Evolutionary conservation across 1,140 invertebrate species (phyloP).

Genomic region (Cyrtorhinus lividipennis): DNA sequence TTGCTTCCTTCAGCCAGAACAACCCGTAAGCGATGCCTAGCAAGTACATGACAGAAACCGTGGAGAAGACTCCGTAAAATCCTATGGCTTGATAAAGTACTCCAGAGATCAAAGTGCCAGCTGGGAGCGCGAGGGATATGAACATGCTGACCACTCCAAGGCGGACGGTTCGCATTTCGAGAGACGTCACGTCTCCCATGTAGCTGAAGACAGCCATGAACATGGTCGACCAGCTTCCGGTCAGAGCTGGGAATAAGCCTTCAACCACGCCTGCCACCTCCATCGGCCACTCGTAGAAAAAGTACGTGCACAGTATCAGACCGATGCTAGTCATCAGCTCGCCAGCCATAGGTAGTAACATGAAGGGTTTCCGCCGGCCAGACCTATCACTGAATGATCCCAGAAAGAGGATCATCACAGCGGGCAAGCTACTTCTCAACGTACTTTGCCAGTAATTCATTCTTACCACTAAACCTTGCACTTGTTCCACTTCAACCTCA

Average conservation of each 20-base stretch:
- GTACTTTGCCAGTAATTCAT: constrained; percentile 70
- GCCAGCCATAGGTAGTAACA: constrained; percentile 65
- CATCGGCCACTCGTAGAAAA: constrained; percentile 46
- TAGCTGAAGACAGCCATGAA: constrained; percentile 83
- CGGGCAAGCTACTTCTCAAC: constrained; percentile 55
- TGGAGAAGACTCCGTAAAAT: constrained; percentile 62
- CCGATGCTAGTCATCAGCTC: constrained; percentile 61
- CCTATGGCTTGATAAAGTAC: constrained; percentile 46
- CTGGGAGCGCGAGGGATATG: constrained; percentile 61
- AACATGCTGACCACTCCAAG: constrained; percentile 73
- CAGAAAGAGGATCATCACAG: constrained; percentile 58
- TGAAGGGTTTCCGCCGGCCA: constrained; percentile 64
- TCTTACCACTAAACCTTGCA: constrained; percentile 57
- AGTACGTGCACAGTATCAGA: constrained; percentile 62
- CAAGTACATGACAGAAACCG: constrained; percentile 55
- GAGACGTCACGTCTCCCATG: constrained; percentile 67
- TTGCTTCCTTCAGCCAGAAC: constrained; percentile 42
- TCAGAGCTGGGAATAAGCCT: constrained; percentile 58
- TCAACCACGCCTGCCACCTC: constrained; percentile 59
- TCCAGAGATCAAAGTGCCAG: constrained; percentile 29
- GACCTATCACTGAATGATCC: constrained; percentile 37
- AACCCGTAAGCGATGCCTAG: constrained; percentile 55
- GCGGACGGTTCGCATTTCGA: constrained; percentile 60
- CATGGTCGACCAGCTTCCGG: constrained; percentile 74
- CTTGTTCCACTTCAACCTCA: constrained; percentile 47